Evolutionary conservation across 2,888 invertebrate species (phyloP), one percentile per base, ranked within the genome.

Genomic region (Pogonocherus hispidulus): DNA sequence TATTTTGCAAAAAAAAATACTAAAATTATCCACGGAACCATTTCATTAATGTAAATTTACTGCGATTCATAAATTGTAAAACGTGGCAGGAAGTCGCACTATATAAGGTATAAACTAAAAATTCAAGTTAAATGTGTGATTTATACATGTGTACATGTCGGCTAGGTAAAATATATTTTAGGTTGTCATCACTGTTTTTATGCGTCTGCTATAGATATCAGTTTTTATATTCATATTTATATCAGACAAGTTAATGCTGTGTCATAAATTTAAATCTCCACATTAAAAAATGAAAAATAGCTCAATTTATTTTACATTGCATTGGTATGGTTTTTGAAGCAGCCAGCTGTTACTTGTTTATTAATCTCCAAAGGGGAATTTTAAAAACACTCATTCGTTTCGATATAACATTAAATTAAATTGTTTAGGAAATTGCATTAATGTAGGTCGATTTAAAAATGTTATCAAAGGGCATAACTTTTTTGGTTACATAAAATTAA

Each of bases 111-210:
- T 46, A 41, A 47, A 59, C 59, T 47, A 46, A 46, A 59, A 59
- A 59, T 46, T 59, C 46, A 16, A 59, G 59, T 59, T 59, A 59
- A 59, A 59, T 44, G 47, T 49, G 47, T 59, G 59, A 59, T 59
- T 59, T 59, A 59, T 59, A 32, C 35, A 47, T 35, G 35, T 47
- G 41, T 46, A 32, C 23, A 22, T 32, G 59, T 59, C 46, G 47
- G 47, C 59, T 59, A 35, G 59, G 27, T 59, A 59, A 59, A 27
- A 59, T 59, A 57, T 57, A 59, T 59, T 59, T 59, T 59, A 59
- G 46, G 59, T 59, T 59, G 59, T 59, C 59, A 59, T 47, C 59
- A 35, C 57, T 35, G 59, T 46, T 59, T 52, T 59, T 47, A 47
- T 59, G 47, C 47, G 59, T 59, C 59, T 59, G 47, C 59, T 47